A percentile compares a stretch with the other conserved stretches of the same genome.
These are phyloP conservation scores for Orcinus orca DNA, from an alignment of 2,113 vertebrate genomes.

Conservation along the genomic window DNA sequence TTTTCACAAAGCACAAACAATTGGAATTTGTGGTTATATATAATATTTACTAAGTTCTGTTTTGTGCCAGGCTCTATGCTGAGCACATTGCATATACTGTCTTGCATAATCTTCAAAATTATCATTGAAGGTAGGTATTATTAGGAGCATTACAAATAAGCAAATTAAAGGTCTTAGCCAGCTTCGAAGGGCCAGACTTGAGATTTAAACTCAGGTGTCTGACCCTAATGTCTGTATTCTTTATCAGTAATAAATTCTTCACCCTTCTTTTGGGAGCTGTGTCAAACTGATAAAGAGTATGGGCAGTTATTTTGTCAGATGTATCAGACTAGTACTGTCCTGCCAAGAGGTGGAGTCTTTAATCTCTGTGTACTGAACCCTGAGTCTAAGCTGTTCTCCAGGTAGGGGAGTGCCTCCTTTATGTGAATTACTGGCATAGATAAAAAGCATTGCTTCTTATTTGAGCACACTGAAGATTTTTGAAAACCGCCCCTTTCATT, in stretches of 20 bases:
- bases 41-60: not conserved
- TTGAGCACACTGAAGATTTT: not conserved
- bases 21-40: not conserved
- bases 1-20: not conserved
- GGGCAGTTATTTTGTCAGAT: not conserved
- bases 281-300: not conserved
- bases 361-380: not conserved
- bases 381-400: not conserved
- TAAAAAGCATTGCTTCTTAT: not conserved
- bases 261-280: not conserved
- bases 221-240: not conserved
- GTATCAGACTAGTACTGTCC: not conserved
- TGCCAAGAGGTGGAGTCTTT: not conserved
- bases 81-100: not conserved
- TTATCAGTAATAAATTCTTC: not conserved
- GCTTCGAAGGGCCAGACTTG: not conserved
- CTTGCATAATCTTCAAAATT: not conserved
- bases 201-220: not conserved
- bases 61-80: not conserved
- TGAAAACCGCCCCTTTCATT: not conserved
- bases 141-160: not conserved
- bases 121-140: not conserved
- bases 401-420: not conserved
- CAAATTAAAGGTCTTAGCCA: constrained; percentile 32
- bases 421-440: not conserved